phyloP scores from a whole-genome alignment of 2,113 vertebrate genomes.

The Meleagris gallopavo region DNA sequence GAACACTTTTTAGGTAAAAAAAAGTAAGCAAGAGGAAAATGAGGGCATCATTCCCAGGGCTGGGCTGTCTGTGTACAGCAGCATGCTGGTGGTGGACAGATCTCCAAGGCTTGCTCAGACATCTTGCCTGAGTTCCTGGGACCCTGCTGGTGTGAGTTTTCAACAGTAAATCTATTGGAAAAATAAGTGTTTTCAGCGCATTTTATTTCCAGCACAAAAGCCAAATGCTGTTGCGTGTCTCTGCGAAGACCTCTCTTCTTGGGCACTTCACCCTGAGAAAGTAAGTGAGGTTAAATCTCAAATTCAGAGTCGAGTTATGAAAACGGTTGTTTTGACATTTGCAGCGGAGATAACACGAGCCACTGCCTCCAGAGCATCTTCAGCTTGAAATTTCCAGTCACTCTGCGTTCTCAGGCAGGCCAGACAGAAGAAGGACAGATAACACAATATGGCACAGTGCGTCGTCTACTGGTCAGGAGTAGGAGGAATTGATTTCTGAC shows the following conservation, averaged over 20 bases:
- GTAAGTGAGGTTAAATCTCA: background rate
- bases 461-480: slow-evolving; percentile 38
- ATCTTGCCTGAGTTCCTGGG: background rate
- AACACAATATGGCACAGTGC: background rate
- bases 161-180: background rate
- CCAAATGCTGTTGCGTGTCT: background rate
- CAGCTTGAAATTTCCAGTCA: background rate
- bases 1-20: background rate
- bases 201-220: background rate
- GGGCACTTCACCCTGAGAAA: background rate
- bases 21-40: background rate
- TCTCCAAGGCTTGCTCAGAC: background rate
- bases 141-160: background rate
- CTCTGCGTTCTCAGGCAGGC: background rate
- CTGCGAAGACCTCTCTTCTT: background rate
- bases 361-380: background rate
- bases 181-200: background rate
- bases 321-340: background rate
- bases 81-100: background rate
- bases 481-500: slow-evolving; percentile 64
- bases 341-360: background rate
- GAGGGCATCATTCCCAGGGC: background rate
- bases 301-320: background rate
- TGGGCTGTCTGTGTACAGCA: accelerated
- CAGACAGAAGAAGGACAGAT: background rate